These are phyloP conservation scores for Orientallactaga sibirica DNA, from an alignment of 2,797 vertebrate genomes.

Conservation along the genomic window DNA sequence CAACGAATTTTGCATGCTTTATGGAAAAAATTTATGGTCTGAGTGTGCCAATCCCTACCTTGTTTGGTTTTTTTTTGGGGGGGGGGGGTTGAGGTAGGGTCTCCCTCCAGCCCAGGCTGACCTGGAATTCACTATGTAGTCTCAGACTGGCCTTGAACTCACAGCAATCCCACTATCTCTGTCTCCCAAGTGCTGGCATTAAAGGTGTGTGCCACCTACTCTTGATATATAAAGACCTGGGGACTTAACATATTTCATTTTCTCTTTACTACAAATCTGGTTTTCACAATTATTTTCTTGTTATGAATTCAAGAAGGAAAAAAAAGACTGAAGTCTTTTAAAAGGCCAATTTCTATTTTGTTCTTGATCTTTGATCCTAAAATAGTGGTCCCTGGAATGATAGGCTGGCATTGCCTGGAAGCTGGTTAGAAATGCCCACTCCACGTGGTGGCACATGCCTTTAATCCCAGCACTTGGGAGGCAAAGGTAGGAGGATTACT, in stretches of 20 bases:
- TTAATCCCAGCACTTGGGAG: too few relatives aligned
- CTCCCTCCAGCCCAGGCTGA: too few relatives aligned
- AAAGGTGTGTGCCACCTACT: background rate
- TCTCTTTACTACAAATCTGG: background rate
- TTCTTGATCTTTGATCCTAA: background rate
- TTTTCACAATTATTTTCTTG: constrained; percentile 38
- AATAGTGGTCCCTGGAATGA: background rate
- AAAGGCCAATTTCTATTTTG: background rate
- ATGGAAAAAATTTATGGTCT: background rate
- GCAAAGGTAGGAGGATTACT: too few relatives aligned
- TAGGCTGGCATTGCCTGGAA: background rate
- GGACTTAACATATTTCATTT: background rate
- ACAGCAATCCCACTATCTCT: too few relatives aligned
- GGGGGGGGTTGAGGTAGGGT: too few relatives aligned
- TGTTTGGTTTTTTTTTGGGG: too few relatives aligned
- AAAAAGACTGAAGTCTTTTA: background rate
- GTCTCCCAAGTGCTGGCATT: too few relatives aligned
- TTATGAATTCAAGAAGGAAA: background rate
- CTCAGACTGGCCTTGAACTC: too few relatives aligned
- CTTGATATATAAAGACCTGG: background rate
- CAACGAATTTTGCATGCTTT: background rate
- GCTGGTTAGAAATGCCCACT: background rate
- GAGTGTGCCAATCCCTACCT: background rate
- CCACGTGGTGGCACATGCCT: too few relatives aligned
- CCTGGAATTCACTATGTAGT: too few relatives aligned